phyloP scores from a whole-genome alignment of 2,888 invertebrate species.

The Nineta flava region DNA sequence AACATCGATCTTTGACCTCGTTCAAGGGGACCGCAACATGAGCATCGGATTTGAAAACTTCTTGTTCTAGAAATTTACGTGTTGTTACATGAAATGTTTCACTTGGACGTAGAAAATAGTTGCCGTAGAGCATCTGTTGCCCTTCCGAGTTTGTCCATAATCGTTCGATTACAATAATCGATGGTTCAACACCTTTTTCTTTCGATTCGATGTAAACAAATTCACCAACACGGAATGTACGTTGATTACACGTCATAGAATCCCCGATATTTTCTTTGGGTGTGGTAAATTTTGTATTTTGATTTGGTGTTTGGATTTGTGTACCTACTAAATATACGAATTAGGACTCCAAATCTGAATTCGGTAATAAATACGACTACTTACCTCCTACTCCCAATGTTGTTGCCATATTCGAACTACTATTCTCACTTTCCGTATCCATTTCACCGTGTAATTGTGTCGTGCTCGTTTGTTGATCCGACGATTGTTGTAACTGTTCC shows the following conservation, averaged over 20 bases:
- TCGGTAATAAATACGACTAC: too few relatives aligned
- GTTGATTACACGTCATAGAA: conserved; percentile 58
- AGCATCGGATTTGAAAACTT: conserved; percentile 89
- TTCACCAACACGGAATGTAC: conserved; percentile 68
- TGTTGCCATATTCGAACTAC: too few relatives aligned
- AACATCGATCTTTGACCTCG: conserved; percentile 76
- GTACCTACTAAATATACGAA: too few relatives aligned
- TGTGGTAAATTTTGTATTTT: neutral
- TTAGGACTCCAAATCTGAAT: too few relatives aligned
- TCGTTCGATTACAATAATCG: conserved; percentile 76
- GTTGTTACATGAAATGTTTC: conserved; percentile 94
- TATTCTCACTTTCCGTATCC: too few relatives aligned
- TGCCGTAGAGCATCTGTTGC: conserved; percentile 81
- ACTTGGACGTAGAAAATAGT: conserved; percentile 78
- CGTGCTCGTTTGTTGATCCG: too few relatives aligned
- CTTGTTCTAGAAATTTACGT: conserved; percentile 88
- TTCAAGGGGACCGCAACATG: conserved; percentile 71
- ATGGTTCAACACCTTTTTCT: conserved; percentile 47
- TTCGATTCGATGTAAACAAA: conserved; percentile 76
- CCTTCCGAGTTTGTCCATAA: conserved; percentile 74
- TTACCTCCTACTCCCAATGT: too few relatives aligned
- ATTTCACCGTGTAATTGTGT: too few relatives aligned
- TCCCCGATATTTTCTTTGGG: conserved; percentile 27
- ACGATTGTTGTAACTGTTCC: conserved; percentile 17
- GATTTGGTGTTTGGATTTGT: conserved; percentile 15